Evolutionary conservation across 2,113 vertebrate genomes (phyloP).

Genomic region (Tupaia tana): DNA sequence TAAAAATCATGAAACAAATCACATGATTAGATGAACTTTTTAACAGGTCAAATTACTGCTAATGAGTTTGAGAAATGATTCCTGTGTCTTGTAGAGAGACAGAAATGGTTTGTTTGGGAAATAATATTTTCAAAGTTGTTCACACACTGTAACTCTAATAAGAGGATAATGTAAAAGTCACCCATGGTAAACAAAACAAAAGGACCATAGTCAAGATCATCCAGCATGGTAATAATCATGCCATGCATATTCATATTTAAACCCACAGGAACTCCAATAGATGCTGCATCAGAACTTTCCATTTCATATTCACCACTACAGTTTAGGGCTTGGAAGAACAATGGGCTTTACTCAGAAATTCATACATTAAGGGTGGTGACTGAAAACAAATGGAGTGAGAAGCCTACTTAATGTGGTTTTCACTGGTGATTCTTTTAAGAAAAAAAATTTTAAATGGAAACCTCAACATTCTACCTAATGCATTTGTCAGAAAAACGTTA

Average conservation of each 20-base stretch:
- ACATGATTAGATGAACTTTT: conserved; percentile 67
- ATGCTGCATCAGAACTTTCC: neutral
- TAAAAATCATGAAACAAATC: conserved; percentile 71
- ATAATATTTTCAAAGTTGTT: conserved; percentile 38
- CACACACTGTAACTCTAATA: conserved; percentile 37
- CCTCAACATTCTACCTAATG: conserved; percentile 42
- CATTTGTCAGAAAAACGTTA: conserved; percentile 67
- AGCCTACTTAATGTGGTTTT: conserved; percentile 58
- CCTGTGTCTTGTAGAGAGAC: conserved; percentile 32
- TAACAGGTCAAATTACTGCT: conserved; percentile 74
- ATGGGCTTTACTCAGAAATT: conserved; percentile 35
- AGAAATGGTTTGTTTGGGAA: conserved; percentile 42
- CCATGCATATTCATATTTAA: neutral
- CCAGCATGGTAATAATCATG: neutral
- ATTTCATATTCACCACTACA: neutral
- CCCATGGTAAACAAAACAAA: neutral
- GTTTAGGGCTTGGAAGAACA: neutral
- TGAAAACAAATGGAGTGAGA: conserved; percentile 76
- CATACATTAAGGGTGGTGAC: conserved; percentile 57
- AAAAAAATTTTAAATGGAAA: conserved; percentile 6
- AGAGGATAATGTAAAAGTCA: conserved; percentile 43
- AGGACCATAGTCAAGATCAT: conserved; percentile 1
- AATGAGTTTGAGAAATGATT: conserved; percentile 72
- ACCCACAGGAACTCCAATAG: neutral
- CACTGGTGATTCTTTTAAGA: conserved; percentile 36